Evolutionary conservation across 2,797 vertebrate genomes (phyloP).

Genomic region (Cheirogaleus major): DNA sequence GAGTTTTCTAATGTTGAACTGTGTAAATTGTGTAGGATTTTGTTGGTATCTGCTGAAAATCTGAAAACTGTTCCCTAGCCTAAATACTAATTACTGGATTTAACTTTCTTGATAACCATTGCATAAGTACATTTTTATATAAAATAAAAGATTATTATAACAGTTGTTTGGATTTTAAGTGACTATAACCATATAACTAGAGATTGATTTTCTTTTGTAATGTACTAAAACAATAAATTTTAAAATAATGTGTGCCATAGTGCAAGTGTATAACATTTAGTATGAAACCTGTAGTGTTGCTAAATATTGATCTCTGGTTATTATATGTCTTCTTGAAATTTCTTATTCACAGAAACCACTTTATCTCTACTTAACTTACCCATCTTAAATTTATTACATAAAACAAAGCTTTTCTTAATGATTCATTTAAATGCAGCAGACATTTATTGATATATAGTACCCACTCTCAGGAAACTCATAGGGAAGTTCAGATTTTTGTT

Average conservation of each 20-base stretch:
- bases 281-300: neutral
- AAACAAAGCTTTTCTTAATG: neutral
- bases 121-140: slow-evolving; percentile 28
- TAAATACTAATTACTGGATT: neutral
- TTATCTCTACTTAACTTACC: neutral
- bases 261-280: neutral
- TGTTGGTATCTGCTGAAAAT: neutral
- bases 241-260: neutral
- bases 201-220: slow-evolving; percentile 2
- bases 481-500: neutral
- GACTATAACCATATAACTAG: neutral
- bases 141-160: slow-evolving; percentile 51
- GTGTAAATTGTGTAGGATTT: slow-evolving; percentile 39
- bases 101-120: slow-evolving; percentile 29
- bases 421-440: slow-evolving; percentile 44
- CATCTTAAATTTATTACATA: slow-evolving; percentile 8
- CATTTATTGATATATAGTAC: neutral
- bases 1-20: neutral
- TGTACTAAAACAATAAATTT: slow-evolving; percentile 42
- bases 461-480: neutral
- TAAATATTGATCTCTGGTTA: slow-evolving; percentile 23
- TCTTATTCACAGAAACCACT: neutral
- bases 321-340: slow-evolving; percentile 1
- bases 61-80: slow-evolving; percentile 21
- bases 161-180: slow-evolving; percentile 39